A percentile compares a stretch with the other conserved stretches of the same genome.
phyloP scores from a whole-genome alignment of 2,113 vertebrate species.

The Pseudois nayaur region DNA sequence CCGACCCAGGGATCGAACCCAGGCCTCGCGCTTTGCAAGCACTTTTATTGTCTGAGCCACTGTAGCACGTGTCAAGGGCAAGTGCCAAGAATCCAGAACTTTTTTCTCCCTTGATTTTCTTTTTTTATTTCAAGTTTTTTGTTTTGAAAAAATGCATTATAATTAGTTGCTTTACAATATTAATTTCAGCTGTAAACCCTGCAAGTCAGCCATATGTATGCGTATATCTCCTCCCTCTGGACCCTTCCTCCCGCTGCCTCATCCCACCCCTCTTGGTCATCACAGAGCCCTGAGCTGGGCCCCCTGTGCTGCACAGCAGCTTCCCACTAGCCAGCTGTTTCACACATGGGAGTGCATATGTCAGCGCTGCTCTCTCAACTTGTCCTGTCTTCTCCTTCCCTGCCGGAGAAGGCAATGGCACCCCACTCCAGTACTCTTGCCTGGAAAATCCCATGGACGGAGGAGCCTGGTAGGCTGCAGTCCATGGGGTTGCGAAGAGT shows the following conservation, averaged over 20 bases:
- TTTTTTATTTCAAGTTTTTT: neutral
- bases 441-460: too few relatives aligned
- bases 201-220: neutral
- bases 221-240: neutral
- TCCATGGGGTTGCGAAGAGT: too few relatives aligned
- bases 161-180: neutral
- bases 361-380: too few relatives aligned
- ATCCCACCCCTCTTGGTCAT: neutral
- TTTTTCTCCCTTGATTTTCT: neutral
- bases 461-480: too few relatives aligned
- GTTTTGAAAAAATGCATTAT: neutral
- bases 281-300: neutral
- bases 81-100: neutral
- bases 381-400: too few relatives aligned
- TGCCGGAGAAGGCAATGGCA: too few relatives aligned
- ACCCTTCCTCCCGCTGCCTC: neutral
- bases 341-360: neutral
- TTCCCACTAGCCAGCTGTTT: neutral
- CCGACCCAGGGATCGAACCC: neutral
- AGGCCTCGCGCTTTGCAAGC: rapidly evolving
- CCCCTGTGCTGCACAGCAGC: neutral
- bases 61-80: rapidly evolving
- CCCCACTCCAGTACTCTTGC: too few relatives aligned
- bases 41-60: neutral
- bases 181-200: neutral